Base-by-base conservation (phyloP, 2,888 invertebrate genomes). In the Sinotaia quadrata region DNA sequence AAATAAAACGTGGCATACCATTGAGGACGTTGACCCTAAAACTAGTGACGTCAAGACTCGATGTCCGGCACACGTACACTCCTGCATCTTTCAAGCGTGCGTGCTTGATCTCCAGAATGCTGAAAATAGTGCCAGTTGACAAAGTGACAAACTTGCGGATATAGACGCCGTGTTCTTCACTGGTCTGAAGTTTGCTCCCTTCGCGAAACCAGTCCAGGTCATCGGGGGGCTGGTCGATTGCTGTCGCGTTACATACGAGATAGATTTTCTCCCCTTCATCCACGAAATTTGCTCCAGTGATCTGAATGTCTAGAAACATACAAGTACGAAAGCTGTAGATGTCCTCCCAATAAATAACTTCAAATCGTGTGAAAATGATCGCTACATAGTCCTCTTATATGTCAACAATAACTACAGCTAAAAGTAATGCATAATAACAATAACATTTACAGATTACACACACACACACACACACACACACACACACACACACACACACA, bases 191-290 rank as follows among this genome's bases (percentile, higher is more conserved):
- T 5, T 54, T 54, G 41, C 56, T 54, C 44, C 76, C 76, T 59
- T 78, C 76, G 61, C 80, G 80, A 62, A 82, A 75, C 83, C 83
- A 83, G 65, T 82, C 80, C 54, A 83, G 72, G 60, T 82, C 82
- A 47, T 79, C 73, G 0, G 80, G 81, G 2, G 81, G 78, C 12
- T 76, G 76, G 21, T 77, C 78, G 24, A 75, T 72, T 34, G 79
- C 80, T 0, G 82, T 81, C 7, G 82, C 83, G 66, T 83, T 83
- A 70, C 83, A 83, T 37, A 66, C 71, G 51, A 83, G 69, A 8
- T 69, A 63, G 27, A 83, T 73, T 2, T 63, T 72, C 29, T 79
- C 77, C 7, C 79, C 80, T 33, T 78, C 78, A 44, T 80, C 79
- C 33, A 81, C 77, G 33, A 74, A 76, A 15, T 73, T 71, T 2